Conservation (phyloP, 1,140 invertebrate genomes). For the Phthorimaea operculella region DNA sequence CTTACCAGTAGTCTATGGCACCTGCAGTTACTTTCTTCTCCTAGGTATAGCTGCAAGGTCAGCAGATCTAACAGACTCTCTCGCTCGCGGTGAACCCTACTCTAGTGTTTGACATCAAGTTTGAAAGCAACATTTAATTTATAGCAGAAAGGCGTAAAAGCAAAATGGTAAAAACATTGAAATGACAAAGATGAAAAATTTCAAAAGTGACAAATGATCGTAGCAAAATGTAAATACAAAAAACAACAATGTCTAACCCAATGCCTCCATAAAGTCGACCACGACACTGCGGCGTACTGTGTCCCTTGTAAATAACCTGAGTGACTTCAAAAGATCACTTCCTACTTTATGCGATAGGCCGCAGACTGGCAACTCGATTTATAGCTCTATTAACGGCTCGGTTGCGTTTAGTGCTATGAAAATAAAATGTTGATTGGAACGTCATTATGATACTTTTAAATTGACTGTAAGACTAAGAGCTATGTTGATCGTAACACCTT, state of each 20-base stretch:
- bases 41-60: too few relatives aligned
- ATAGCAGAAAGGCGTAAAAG: too few relatives aligned
- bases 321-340: constrained; percentile 15
- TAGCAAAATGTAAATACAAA: neutral
- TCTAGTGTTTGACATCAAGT: too few relatives aligned
- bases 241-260: neutral
- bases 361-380: constrained; percentile 12
- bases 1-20: too few relatives aligned
- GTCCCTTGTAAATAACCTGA: constrained; percentile 12
- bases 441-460: neutral
- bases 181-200: too few relatives aligned
- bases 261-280: neutral
- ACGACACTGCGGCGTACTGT: neutral
- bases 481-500: neutral
- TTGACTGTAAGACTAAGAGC: constrained; percentile 1
- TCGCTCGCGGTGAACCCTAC: too few relatives aligned
- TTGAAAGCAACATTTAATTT: too few relatives aligned
- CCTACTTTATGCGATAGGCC: constrained; percentile 11
- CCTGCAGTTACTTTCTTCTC: too few relatives aligned
- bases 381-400: constrained; percentile 14
- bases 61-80: too few relatives aligned
- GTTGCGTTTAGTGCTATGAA: neutral
- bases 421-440: constrained; percentile 1
- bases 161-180: too few relatives aligned
- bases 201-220: too few relatives aligned